Evolutionary conservation across 2,888 invertebrate species (phyloP).

Genomic region (Molanna angustata): DNA sequence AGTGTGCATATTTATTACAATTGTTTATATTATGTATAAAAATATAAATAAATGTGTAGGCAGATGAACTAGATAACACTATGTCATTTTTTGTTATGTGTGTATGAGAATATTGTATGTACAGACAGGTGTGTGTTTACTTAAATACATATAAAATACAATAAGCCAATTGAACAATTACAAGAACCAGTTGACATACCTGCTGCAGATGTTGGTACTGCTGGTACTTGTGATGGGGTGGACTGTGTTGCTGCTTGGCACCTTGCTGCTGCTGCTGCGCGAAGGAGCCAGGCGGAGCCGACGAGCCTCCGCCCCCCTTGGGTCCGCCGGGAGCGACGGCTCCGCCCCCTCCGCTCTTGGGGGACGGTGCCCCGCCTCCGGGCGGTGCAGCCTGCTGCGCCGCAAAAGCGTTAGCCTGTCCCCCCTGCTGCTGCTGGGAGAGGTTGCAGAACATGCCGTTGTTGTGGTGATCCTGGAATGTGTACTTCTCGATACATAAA

Average conservation of each 20-base stretch:
- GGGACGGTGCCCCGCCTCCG: slow-evolving; percentile 33
- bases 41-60: too few relatives aligned
- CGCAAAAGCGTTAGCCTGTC: background rate
- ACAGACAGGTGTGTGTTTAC: too few relatives aligned
- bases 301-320: slow-evolving; percentile 33
- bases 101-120: too few relatives aligned
- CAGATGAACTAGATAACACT: too few relatives aligned
- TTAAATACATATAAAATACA: too few relatives aligned
- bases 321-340: slow-evolving; percentile 32
- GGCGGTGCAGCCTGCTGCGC: slow-evolving; percentile 5
- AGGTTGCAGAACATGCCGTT: slow-evolving; percentile 25
- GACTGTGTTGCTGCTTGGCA: slow-evolving; percentile 27
- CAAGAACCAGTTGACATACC: too few relatives aligned
- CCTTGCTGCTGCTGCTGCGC: slow-evolving; percentile 20
- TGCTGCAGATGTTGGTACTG: slow-evolving; percentile 26
- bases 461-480: slow-evolving; percentile 24
- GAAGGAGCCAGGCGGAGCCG: slow-evolving; percentile 20
- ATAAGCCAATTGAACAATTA: too few relatives aligned
- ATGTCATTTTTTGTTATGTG: too few relatives aligned
- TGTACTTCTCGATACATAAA: too few relatives aligned
- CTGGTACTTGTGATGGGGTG: slow-evolving; percentile 31
- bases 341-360: slow-evolving; percentile 19
- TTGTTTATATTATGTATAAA: too few relatives aligned
- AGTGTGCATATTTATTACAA: too few relatives aligned
- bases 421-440: slow-evolving; percentile 32